These are phyloP conservation scores for Vanessa tameamea DNA, from an alignment of 1,140 invertebrate genomes.

Conservation along the genomic window DNA sequence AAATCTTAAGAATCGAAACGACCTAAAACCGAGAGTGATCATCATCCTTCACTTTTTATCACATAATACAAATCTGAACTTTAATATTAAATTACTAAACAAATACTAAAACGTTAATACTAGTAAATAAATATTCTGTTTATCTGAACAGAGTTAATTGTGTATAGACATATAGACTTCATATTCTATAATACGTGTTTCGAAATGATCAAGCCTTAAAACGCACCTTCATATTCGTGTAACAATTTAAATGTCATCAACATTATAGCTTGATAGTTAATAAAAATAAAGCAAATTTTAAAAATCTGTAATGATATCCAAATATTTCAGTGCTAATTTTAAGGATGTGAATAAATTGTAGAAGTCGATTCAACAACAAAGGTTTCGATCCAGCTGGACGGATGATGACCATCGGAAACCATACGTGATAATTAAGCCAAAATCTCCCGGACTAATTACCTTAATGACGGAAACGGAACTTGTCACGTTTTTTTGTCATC, in stretches of 20 bases:
- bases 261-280: not conserved
- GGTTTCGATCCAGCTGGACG: slow-evolving; percentile 30
- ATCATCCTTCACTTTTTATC: no score
- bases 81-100: no score
- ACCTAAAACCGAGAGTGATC: not conserved
- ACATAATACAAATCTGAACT: no score
- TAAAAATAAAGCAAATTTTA: not conserved
- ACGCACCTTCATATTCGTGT: no score
- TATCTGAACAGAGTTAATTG: no score
- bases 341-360: slow-evolving; percentile 8
- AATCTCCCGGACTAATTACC: slow-evolving; percentile 69
- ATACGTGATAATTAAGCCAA: slow-evolving; percentile 63
- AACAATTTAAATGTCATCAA: not conserved
- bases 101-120: no score
- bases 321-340: slow-evolving; percentile 7
- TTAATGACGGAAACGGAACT: slow-evolving; percentile 75
- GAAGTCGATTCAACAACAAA: slow-evolving; percentile 8
- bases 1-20: not conserved
- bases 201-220: no score
- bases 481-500: slow-evolving; percentile 52
- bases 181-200: no score
- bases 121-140: no score
- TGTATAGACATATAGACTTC: no score
- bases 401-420: slow-evolving; percentile 53
- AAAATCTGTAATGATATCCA: not conserved